phyloP scores from a whole-genome alignment of 2,797 vertebrate genomes.

The Petrocephalus sullivani region DNA sequence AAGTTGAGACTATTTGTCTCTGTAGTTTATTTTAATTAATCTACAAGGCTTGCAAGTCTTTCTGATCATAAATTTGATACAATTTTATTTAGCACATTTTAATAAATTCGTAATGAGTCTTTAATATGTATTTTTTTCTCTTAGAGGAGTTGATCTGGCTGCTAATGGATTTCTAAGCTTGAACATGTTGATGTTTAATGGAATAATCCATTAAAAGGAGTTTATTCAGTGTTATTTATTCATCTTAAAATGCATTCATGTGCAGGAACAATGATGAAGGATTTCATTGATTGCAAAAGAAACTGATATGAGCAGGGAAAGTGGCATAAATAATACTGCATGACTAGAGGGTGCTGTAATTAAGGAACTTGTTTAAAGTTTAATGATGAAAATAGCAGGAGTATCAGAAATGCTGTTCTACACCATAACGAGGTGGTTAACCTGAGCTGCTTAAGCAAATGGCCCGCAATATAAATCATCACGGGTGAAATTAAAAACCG shows the following conservation, averaged over 20 bases:
- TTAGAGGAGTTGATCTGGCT: neutral
- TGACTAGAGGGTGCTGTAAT: neutral
- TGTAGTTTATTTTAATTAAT: constrained; percentile 50
- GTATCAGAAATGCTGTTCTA: neutral
- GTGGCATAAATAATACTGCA: neutral
- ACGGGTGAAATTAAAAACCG: constrained; percentile 1
- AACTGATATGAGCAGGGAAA: neutral
- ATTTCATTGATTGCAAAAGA: neutral
- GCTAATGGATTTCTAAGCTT: constrained; percentile 1
- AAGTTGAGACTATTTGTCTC: constrained; percentile 37
- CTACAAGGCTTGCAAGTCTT: constrained; percentile 32
- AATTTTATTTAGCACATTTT: constrained; percentile 42
- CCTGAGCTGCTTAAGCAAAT: neutral
- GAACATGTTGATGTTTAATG: neutral
- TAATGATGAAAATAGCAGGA: neutral
- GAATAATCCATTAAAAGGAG: neutral
- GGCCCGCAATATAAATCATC: neutral
- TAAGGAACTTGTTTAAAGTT: constrained; percentile 4
- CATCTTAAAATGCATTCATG: neutral
- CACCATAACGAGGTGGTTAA: neutral
- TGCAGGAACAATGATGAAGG: neutral
- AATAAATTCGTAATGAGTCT: constrained; percentile 42
- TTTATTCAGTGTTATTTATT: neutral
- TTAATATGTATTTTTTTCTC: constrained; percentile 31
- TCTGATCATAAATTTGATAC: constrained; percentile 35